Base-by-base conservation (phyloP, 2,797 vertebrate species). In the Loris lydekkerianus region DNA sequence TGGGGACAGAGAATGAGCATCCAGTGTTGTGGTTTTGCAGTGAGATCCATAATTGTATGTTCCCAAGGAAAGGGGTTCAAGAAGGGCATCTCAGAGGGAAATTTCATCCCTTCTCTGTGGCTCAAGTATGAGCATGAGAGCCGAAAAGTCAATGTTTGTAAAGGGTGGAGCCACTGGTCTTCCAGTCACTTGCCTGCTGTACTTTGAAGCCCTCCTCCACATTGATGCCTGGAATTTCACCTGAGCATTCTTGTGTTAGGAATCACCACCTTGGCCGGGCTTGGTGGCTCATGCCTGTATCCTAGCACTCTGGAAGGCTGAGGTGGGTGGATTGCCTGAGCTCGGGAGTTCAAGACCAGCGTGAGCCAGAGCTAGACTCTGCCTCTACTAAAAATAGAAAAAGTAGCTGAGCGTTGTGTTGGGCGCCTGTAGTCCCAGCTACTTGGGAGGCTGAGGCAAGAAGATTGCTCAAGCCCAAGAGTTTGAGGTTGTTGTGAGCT, bases 1-100 rank as follows among this genome's bases (percentile, higher is more conserved):
- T 10, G 25, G 94, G 95, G 96, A 76, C 76, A 94, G 73, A 93
- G 91, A 95, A 69, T 85, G 89, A 96, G 17, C 86, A 72, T 97
- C 49, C 83, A 77, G 27, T 87, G 29, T 82, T 80, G 73, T 88
- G 93, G 60, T 37, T 96, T 67, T 97, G 63, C 96, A 76, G 10
- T 37, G 84, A 96, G 91, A 94, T 97, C 86, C 21, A 5, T 86
- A 73, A 61, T 15, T 93, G 93, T 85, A 89, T 92, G 92, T 96
- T 97, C 78, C 63, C 70, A 75, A 88, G 89, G 91, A 91, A 61
- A 4, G 7, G 80, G 81, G 4, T 70, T 89, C 93, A 95, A 88
- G 93, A 92, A 94, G 89, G 80, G 27, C 83, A 85, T 84, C 86
- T 93, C 80, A 60, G 80, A 76, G 76, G 76, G 60, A 87, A 85